Percentiles rank a stretch among this genome's conserved stretches.
phyloP scores from a whole-genome alignment of 2,797 vertebrate species.

The Pelobates cultripes region DNA sequence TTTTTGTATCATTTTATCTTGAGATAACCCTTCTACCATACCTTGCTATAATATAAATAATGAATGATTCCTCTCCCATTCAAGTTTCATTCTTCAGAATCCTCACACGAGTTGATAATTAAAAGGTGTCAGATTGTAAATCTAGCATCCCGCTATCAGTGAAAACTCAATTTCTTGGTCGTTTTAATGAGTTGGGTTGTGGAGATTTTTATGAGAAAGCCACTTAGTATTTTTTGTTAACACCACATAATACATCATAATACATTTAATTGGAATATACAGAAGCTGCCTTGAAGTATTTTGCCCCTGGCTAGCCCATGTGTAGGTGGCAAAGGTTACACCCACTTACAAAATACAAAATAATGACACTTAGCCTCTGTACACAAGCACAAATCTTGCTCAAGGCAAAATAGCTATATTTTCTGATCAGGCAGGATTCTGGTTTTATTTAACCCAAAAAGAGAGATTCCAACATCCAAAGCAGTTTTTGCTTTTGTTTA shows the following conservation, averaged over 20 bases:
- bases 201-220: not conserved
- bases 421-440: not conserved
- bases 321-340: constrained; percentile 9
- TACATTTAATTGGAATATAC: constrained; percentile 9
- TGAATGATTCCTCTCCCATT: no score
- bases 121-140: no score
- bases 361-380: constrained; percentile 9
- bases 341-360: not conserved
- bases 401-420: not conserved
- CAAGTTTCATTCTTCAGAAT: no score
- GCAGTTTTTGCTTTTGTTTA: no score
- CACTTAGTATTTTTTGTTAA: no score
- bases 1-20: not conserved
- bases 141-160: no score
- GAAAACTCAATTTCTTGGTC: not conserved
- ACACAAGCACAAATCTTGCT: not conserved
- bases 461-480: no score
- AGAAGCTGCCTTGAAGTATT: not conserved
- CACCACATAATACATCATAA: not conserved
- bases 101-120: no score
- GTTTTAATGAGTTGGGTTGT: not conserved
- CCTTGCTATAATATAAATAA: no score
- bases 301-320: not conserved
- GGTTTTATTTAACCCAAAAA: no score
- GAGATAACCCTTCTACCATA: not conserved